Evolutionary conservation across 2,113 vertebrate species (phyloP), one percentile per base, ranked within the genome.

Genomic region (Electrona antarctica): DNA sequence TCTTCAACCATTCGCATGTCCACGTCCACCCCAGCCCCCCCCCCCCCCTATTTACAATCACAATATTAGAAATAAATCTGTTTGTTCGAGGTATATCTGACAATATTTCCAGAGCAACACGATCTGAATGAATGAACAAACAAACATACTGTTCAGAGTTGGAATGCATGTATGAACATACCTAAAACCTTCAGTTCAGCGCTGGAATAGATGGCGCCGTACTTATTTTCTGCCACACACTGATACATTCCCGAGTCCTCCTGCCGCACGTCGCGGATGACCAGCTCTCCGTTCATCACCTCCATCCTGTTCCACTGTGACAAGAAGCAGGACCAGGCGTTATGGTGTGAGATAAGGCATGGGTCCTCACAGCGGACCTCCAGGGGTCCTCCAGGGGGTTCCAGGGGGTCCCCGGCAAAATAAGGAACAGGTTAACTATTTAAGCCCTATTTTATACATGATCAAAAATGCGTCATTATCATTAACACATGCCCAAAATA

Each of bases 201-300:
- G 59, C 92, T 95, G 1, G 95, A 94, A 82, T 96, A 96, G 86
- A 97, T 87, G 15, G 92, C 85, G 48, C 95, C 95, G 0, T 99
- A 95, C 69, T 96, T 97, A 80, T 98, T 99, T 90, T 96, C 97
- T 12, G 96, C 96, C 33, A 98, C 90, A 67, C 97, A 99, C 79
- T 98, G 97, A 91, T 97, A 99, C 97, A 99, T 98, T 74, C 96
- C 97, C 2, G 97, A 96, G 84, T 99, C 97, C 1, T 92, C 90
- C n/a, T 94, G 87, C 82, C 95, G 95, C 66, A 97, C 93, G 68
- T 55, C 92, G 62, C 90, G 91, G 88, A 98, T 97, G 80, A 89
- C 91, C 82, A 99, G 87, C 59, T 96, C 92, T 64, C 96, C 96
- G 68, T 96, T 97, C 86, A 92, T 60, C 76, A 94, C 93, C 81